Base-by-base conservation (phyloP, 1,140 invertebrate genomes). In the Pseudomyrmex gracilis region DNA sequence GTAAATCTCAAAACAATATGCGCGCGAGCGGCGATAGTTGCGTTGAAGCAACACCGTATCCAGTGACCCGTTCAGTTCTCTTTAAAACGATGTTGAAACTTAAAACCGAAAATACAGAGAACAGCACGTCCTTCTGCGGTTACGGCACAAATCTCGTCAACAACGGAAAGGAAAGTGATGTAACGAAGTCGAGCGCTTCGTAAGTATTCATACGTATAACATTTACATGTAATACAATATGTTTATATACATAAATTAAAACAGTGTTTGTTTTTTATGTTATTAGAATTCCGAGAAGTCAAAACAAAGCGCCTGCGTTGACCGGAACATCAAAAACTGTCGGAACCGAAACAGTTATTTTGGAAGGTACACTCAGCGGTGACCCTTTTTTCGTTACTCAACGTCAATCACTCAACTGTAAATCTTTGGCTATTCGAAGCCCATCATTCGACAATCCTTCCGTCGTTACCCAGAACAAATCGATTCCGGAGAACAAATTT, bases 401-500 rank as follows among this genome's bases (percentile, higher is more conserved):
- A 51, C 0, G 0, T 13, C 0, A 0, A 51, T 51, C 13, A 51
- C 9, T 51, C 34, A 34, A 34, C 34, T 34, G 7, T 7, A 34
- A 34, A 34, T 34, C 34, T 34, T 34, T 34, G 34, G 34, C 34
- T 34, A 34, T 34, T 34, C 34, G 34, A 34, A 34, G 34, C 34
- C 34, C 34, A 4, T 34, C 34, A 34, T 34, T 34, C 34, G 34
- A 34, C 34, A 5, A 34, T 34, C 5, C 34, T 5, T 34, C 8
- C 45, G 9, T 9, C 45, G 17, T 24, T 66, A 63, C 22, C 3
- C n/a, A 43, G n/a, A 9, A 78, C 43, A 22, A 67, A 83, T 63
- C 61, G 1, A 57, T 92, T 8, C 86, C 91, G 49, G 51, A 89
- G 57, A 86, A 93, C 67, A 89, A 84, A 1, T 67, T 10, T 34